Evolutionary conservation across 2,797 vertebrate species (phyloP).

Genomic region (Fringilla coelebs): DNA sequence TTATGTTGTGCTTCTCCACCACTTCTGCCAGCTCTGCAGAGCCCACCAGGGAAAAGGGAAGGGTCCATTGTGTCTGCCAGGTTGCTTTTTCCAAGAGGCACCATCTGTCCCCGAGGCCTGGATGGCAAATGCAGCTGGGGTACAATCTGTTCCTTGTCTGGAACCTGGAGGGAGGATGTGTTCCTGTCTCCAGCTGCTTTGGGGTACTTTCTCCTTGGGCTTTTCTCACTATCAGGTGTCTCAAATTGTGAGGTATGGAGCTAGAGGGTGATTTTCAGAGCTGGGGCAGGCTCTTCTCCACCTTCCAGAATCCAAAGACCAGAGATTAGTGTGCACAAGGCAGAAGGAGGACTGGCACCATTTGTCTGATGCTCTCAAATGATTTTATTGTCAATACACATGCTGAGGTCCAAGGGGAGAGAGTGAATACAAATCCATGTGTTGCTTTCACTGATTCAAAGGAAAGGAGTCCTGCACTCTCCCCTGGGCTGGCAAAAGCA

Average conservation of each 20-base stretch:
- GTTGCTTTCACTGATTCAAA: not conserved
- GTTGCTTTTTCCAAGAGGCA: not conserved
- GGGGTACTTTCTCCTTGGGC: not conserved
- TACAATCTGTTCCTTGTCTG: rapidly evolving
- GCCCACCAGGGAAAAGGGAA: not conserved
- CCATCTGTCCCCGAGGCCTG: not conserved
- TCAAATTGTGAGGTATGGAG: not conserved
- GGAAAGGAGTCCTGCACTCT: not conserved
- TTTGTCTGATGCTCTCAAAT: not conserved
- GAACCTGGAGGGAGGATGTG: rapidly evolving
- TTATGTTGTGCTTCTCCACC: not conserved
- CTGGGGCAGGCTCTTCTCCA: not conserved
- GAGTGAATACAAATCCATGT: not conserved
- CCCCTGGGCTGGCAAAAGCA: not conserved
- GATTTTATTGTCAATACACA: not conserved
- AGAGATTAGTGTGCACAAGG: not conserved
- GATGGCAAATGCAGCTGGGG: not conserved
- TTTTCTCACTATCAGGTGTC: not conserved
- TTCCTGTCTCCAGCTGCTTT: not conserved
- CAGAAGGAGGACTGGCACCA: not conserved
- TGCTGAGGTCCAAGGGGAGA: not conserved
- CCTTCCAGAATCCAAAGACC: not conserved
- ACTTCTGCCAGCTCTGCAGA: not conserved
- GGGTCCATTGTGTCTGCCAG: not conserved
- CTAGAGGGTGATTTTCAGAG: not conserved